Base-by-base conservation (phyloP, 2,888 invertebrate genomes). In the Perdita meconis region DNA sequence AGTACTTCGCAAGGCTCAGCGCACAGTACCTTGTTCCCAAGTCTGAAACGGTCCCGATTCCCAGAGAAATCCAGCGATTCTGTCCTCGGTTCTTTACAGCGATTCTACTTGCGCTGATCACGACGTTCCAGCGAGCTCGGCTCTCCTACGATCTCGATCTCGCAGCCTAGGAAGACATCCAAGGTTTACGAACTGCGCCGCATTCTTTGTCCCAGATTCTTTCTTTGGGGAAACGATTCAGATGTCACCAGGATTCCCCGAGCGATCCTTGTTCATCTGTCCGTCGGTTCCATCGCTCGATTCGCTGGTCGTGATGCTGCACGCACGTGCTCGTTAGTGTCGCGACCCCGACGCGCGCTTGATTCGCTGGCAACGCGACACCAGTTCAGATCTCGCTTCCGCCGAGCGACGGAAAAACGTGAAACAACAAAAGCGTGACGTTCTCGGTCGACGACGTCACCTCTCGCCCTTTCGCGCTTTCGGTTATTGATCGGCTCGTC, bases 401-500 rank as follows among this genome's bases (percentile, higher is more conserved):
- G n/a, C n/a, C n/a, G 10, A 10, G 30, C 30, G 6, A 16, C 22
- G 40, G 24, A 3, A 10, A 26, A n/a, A 30, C 6, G 19, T 34
- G 4, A 30, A 30, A 60, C 24, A n/a, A 22, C 51, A 60, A 65
- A 30, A 56, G 36, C 65, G 64, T 77, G 78, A 83, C 76, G 81
- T 80, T 51, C 50, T 84, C 82, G 57, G 34, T 13, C 19, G 22
- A 19, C 77, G 67, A 83, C 82, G 85, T 86, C 84, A 84, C 65
- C 71, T 69, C 70, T 70, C 84, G 44, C 78, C 73, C 72, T 78
- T 83, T 80, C 74, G 74, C 80, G 83, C 76, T 79, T 82, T 80
- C 82, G 77, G 71, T 81, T 87, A 86, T 83, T 86, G 86, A 86
- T 86, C 86, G 81, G 63, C 38, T 69, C 63, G 57, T n/a, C n/a